Evolutionary conservation across 1,140 invertebrate species (phyloP), one percentile per base, ranked within the genome.

Genomic region (Drosophila albomicans): DNA sequence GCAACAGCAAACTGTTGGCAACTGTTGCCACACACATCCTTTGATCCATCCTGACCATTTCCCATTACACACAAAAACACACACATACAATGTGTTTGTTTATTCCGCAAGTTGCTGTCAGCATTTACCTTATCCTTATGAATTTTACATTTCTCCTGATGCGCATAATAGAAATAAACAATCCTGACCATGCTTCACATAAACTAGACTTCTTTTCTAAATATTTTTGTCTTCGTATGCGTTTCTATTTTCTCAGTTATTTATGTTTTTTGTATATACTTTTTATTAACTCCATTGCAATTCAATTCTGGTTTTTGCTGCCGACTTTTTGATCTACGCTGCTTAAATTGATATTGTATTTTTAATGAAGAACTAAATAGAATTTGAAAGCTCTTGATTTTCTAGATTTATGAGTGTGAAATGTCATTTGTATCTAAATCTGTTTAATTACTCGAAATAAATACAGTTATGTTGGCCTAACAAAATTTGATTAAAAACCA

Each of bases 21-120:
- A 63, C 72, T 68, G 66, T 65, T 56, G 35, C 57, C 74, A 81
- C 58, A 68, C 74, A 81, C 58, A 68, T 58, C 51, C 66, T 32
- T 41, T 64, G 43, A 70, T 52, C 43, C 43, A 11, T 62, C 25
- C 45, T 32, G 49, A 68, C 78, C 81, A 73, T 64, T 72, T 65
- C 75, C 52, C 15, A 56, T 56, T 56, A 56, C 59, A 54, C 49
- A 25, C 20, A 25, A 25, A 25, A 25, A 25, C 20, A 25, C 20
- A 25, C 20, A 25, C 20, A 20, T 20, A 20, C 20, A 49, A 75
- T 77, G 49, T 49, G 56, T 72, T 72, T 86, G 84, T 72, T 69
- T 68, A 46, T 81, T 75, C 78, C 64, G 57, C 51, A 54, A 65
- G 62, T 52, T 67, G 58, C 46, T 68, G 28, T 51, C 65, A 67